These are phyloP conservation scores for Drosophila maculinotata DNA, from an alignment of 2,888 invertebrate species.

Conservation along the genomic window DNA sequence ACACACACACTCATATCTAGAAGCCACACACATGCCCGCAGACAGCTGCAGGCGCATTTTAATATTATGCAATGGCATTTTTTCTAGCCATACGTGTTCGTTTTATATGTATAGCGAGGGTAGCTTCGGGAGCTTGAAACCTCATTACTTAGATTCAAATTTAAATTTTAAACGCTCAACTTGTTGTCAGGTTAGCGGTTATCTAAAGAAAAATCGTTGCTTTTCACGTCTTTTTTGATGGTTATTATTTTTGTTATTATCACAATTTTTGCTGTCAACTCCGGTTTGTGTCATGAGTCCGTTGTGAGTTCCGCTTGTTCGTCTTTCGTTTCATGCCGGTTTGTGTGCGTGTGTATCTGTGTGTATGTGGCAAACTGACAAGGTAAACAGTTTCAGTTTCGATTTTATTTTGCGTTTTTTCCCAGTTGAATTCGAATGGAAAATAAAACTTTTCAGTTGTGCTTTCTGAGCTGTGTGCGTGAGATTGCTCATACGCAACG, in stretches of 20 bases:
- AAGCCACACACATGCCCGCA: not conserved
- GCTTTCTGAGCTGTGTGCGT: conserved; percentile 29
- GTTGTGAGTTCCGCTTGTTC: conserved; percentile 6
- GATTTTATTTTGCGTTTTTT: conserved; percentile 42
- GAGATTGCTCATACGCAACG: conserved; percentile 67
- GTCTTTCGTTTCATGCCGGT: conserved; percentile 1
- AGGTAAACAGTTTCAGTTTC: conserved; percentile 58
- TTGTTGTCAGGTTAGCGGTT: not conserved
- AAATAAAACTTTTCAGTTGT: conserved; percentile 40
- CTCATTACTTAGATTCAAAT: not conserved
- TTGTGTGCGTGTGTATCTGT: conserved; percentile 7
- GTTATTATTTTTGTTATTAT: conserved; percentile 6
- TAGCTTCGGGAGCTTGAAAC: not conserved
- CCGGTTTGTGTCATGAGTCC: conserved; percentile 1
- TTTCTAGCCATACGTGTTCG: conserved; percentile 3
- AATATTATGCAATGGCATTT: conserved; percentile 50
- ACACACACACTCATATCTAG: conserved; percentile 9
- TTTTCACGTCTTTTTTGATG: conserved; percentile 12
- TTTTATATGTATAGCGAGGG: conserved; percentile 14
- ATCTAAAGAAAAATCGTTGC: conserved; percentile 3
- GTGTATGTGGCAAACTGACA: conserved; percentile 30
- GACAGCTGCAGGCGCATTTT: conserved; percentile 28
- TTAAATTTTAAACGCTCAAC: conserved; percentile 5
- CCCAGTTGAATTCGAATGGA: conserved; percentile 45
- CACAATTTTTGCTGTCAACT: not conserved